Conservation (phyloP, 2,888 invertebrate species). For the Myopa tessellatipennis region DNA sequence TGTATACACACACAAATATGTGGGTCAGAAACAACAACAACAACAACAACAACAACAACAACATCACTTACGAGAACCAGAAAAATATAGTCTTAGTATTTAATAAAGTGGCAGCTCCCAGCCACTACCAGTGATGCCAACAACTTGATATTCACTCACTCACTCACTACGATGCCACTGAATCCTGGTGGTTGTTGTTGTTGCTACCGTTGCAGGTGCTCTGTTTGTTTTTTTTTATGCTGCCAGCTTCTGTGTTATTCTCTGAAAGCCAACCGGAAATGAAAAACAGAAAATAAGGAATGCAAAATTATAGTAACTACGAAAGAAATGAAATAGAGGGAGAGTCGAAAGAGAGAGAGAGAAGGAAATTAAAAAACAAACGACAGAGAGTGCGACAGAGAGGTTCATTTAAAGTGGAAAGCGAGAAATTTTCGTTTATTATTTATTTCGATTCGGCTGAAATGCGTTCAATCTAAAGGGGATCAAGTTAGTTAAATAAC, state of each 20-base stretch:
- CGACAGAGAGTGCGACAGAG: too few relatives aligned
- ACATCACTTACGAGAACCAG: not conserved
- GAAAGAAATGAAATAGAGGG: too few relatives aligned
- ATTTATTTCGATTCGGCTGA: too few relatives aligned
- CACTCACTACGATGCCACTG: not conserved
- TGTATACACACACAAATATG: conserved; percentile 2
- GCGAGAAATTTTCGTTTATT: too few relatives aligned
- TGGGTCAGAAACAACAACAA: conserved; percentile 11
- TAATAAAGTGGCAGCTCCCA: conserved; percentile 1
- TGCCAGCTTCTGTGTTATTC: not conserved
- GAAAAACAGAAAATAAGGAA: not conserved
- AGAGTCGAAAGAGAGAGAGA: not conserved
- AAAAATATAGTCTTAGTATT: not conserved
- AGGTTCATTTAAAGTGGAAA: too few relatives aligned
- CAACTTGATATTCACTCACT: not conserved
- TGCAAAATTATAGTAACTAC: too few relatives aligned
- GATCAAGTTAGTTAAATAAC: too few relatives aligned
- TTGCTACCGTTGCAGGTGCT: not conserved
- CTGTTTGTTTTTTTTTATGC: not conserved
- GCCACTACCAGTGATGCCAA: not conserved
- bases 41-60: not conserved
- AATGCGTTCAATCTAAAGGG: too few relatives aligned
- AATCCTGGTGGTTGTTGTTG: not conserved
- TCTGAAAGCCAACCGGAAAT: conserved; percentile 14
- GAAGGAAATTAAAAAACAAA: conserved; percentile 8